A percentile compares a stretch with the other conserved stretches of the same genome.
These are phyloP conservation scores for Pangasianodon gigas DNA, from an alignment of 2,113 vertebrate species.

Conservation along the genomic window DNA sequence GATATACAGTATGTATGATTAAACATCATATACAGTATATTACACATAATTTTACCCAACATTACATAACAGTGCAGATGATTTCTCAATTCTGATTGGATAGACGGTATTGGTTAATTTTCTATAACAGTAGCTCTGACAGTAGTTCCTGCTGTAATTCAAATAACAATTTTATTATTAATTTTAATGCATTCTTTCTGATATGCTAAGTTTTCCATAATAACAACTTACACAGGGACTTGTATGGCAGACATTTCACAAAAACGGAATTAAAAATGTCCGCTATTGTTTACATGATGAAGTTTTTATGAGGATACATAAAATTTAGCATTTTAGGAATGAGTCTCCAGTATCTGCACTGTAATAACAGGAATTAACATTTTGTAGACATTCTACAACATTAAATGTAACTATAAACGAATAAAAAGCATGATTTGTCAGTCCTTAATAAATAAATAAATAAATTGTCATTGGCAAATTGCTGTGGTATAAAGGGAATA, in stretches of 20 bases:
- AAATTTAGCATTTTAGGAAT: background rate
- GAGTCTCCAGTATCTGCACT: background rate
- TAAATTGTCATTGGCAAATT: background rate
- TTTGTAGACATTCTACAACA: background rate
- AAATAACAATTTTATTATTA: background rate
- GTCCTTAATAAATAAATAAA: background rate
- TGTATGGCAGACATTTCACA: background rate
- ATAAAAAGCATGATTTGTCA: background rate
- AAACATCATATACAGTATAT: background rate
- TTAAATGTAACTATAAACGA: background rate
- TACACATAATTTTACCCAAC: background rate
- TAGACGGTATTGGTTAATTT: no score
- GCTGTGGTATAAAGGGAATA: background rate
- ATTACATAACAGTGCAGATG: background rate
- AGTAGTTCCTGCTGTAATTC: background rate
- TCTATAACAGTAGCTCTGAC: background rate
- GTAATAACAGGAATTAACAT: background rate
- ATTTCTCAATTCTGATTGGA: background rate
- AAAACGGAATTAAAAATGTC: background rate
- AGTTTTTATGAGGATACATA: no score
- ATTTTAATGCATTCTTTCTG: background rate
- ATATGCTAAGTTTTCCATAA: background rate
- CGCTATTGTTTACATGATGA: no score
- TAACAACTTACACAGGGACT: background rate
- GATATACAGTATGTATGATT: background rate